A percentile compares a stretch with the other conserved stretches of the same genome.
Conservation (phyloP, 2,113 vertebrate species). For the Nibea albiflora region DNA sequence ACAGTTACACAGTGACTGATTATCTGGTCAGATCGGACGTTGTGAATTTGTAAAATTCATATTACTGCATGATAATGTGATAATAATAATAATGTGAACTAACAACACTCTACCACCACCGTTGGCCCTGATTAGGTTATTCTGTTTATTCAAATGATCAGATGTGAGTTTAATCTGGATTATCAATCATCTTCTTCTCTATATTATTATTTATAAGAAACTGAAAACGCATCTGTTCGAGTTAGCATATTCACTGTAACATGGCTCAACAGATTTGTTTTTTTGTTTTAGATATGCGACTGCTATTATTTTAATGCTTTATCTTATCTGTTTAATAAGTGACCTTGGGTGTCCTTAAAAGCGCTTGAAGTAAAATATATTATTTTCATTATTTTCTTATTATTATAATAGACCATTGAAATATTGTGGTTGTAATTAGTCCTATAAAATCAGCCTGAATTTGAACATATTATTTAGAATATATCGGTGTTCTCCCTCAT, state of each 20-base stretch:
- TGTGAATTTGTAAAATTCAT: not conserved
- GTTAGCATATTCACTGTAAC: too few species aligned
- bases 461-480: not conserved
- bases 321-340: too few species aligned
- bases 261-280: too few species aligned
- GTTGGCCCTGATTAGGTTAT: not conserved
- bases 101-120: not conserved
- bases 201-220: too few species aligned
- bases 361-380: too few species aligned
- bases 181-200: too few species aligned
- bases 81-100: not conserved
- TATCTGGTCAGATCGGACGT: not conserved
- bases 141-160: not conserved
- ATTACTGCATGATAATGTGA: not conserved
- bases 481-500: not conserved
- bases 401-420: not conserved
- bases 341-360: not conserved
- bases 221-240: too few species aligned
- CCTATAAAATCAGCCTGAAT: not conserved
- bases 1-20: not conserved
- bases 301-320: too few species aligned
- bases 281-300: too few species aligned
- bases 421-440: not conserved
- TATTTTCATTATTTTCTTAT: too few species aligned
- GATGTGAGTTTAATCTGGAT: not conserved